Percentiles rank a stretch among this genome's conserved stretches.
Evolutionary conservation across 2,797 vertebrate genomes (phyloP).

Genomic region (Chiroxiphia lanceolata): DNA sequence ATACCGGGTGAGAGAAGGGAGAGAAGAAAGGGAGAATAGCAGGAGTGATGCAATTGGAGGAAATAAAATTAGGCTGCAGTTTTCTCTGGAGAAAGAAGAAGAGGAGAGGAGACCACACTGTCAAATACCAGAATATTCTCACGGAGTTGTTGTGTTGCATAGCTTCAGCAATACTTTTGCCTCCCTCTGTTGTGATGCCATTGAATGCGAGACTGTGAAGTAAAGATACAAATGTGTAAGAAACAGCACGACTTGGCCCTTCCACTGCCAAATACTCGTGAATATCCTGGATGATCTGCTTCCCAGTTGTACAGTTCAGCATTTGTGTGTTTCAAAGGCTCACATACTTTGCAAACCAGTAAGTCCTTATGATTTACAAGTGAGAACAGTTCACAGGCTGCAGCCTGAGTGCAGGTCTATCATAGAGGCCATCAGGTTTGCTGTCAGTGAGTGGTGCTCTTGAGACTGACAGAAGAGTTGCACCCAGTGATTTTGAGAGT

Average conservation of each 20-base stretch:
- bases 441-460: not conserved
- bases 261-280: not conserved
- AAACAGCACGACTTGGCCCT: not conserved
- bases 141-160: constrained; percentile 83
- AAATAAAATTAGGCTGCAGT: not conserved
- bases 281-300: not conserved
- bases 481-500: not conserved
- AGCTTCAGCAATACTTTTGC: constrained; percentile 83
- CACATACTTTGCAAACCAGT: not conserved
- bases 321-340: not conserved
- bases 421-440: not conserved
- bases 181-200: constrained; percentile 86
- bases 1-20: not conserved
- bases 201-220: constrained; percentile 87
- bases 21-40: not conserved
- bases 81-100: not conserved
- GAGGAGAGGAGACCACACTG: not conserved
- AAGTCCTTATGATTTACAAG: not conserved
- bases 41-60: not conserved
- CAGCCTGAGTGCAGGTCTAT: not conserved
- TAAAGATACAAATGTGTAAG: not conserved
- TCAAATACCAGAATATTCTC: constrained; percentile 88
- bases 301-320: not conserved
- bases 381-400: not conserved
- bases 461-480: not conserved